Evolutionary conservation across 2,888 invertebrate species (phyloP), one percentile per base, ranked within the genome.

Genomic region (Steromphala cineraria): DNA sequence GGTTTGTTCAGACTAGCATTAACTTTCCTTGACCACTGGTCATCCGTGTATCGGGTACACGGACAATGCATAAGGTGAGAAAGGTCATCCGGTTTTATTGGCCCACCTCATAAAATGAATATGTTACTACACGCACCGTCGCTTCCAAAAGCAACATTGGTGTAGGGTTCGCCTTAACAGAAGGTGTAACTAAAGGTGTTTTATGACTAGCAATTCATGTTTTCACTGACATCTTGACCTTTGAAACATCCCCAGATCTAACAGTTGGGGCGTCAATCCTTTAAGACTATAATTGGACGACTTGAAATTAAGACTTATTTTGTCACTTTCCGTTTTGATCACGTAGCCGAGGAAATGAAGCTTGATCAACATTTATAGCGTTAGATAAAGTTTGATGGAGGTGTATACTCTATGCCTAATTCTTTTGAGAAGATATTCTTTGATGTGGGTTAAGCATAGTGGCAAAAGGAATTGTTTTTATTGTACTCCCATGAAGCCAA

Each of bases 101-200:
- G 28, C 36, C 71, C 36, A 71, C 36, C 71, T 71, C 71, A 71
- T 71, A 71, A 71, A 71, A 71, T 71, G 28, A 71, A 71, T 19
- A 46, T 46, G 36, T 71, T 71, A 17, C 31, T 71, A 36, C 40
- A 36, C 56, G 28, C 36, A 71, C 40, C 31, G 71, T 17, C 36
- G 71, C 28, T 28, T 40, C 21, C 19, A 56, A 19, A 56, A 8
- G 56, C 56, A 56, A 56, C 56, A 56, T 19, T 56, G 24, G 56
- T 24, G 56, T 21, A 21, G 24, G 56, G 21, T 56, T 56, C 24
- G 56, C 7, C 24, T 19, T 13, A 5, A 56, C 19, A 56, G 24
- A 24, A 21, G 24, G 56, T 21, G 21, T 56, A 7, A 21, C 24
- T 21, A 24, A 56, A 19, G 21, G 1, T 56, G 24, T 21, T 56